Conservation (phyloP, 2,888 invertebrate genomes). For the Heliconius hortense region DNA sequence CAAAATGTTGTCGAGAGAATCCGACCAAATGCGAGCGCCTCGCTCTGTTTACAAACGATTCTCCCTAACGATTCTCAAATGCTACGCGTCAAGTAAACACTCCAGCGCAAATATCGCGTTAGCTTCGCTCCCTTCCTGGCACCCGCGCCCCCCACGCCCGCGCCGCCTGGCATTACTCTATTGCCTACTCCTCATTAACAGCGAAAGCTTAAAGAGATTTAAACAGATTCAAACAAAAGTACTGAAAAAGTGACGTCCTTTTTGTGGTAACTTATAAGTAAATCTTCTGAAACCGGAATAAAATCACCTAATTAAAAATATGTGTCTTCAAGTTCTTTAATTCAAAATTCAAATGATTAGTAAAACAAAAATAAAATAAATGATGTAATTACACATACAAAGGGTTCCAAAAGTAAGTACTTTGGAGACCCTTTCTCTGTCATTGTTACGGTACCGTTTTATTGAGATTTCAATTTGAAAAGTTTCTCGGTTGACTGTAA, state of each 20-base stretch:
- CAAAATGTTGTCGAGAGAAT: slow-evolving; percentile 71
- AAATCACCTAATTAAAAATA: slow-evolving; percentile 71
- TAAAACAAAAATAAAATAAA: background rate
- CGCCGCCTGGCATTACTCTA: slow-evolving; percentile 54
- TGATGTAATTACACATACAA: background rate
- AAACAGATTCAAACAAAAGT: slow-evolving; percentile 76
- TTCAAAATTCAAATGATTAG: slow-evolving; percentile 52
- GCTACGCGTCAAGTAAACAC: slow-evolving; percentile 76
- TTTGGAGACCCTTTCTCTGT: background rate
- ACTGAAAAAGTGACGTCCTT: slow-evolving; percentile 72
- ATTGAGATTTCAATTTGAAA: background rate
- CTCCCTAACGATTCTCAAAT: slow-evolving; percentile 79
- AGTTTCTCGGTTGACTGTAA: slow-evolving; percentile 2
- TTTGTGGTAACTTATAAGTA: slow-evolving; percentile 76
- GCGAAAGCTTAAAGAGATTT: slow-evolving; percentile 73
- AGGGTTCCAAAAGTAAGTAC: background rate
- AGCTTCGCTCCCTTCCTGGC: slow-evolving; percentile 50
- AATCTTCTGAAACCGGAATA: slow-evolving; percentile 65
- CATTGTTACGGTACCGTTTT: slow-evolving; percentile 10
- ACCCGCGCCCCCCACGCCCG: slow-evolving; percentile 43
- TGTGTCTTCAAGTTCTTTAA: slow-evolving; percentile 56
- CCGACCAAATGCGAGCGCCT: slow-evolving; percentile 70
- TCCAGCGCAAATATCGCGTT: slow-evolving; percentile 67
- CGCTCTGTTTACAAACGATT: slow-evolving; percentile 72
- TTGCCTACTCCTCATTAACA: slow-evolving; percentile 72